phyloP scores from a whole-genome alignment of 1,140 invertebrate genomes.

The Kradibia gibbosae region DNA sequence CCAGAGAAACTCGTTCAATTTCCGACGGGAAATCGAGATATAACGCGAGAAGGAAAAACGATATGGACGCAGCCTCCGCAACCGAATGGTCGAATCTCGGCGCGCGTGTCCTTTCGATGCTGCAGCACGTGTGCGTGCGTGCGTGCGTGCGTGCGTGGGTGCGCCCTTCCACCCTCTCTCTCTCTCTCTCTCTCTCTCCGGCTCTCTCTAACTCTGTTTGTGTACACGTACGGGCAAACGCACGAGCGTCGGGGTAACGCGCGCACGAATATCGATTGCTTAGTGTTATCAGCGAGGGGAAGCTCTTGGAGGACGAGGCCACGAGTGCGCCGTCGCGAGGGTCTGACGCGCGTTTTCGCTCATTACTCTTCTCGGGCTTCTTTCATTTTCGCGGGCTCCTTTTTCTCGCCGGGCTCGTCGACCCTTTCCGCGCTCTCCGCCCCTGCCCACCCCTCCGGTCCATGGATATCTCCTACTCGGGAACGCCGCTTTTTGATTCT shows the following conservation, averaged over 20 bases:
- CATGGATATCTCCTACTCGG: background rate
- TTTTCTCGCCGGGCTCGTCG: background rate
- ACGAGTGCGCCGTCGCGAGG: background rate
- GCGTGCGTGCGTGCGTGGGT: background rate
- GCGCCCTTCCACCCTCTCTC: background rate
- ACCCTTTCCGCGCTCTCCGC: no score
- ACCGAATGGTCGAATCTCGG: background rate
- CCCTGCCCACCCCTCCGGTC: no score
- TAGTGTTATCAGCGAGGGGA: background rate
- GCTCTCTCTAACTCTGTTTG: no score
- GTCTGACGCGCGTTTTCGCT: background rate
- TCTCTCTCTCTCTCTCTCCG: no score
- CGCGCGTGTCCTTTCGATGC: background rate
- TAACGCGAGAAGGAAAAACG: background rate
- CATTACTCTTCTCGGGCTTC: background rate
- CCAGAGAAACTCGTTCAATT: background rate
- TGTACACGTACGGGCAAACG: no score
- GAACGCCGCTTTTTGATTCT: background rate
- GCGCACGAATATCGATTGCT: background rate
- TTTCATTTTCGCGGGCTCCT: background rate
- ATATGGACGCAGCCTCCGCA: background rate
- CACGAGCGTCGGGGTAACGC: background rate
- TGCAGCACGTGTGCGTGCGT: background rate
- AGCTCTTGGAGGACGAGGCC: background rate
- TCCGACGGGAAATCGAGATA: background rate